phyloP scores from a whole-genome alignment of 2,888 invertebrate species.

The Troides oblongomaculatus region DNA sequence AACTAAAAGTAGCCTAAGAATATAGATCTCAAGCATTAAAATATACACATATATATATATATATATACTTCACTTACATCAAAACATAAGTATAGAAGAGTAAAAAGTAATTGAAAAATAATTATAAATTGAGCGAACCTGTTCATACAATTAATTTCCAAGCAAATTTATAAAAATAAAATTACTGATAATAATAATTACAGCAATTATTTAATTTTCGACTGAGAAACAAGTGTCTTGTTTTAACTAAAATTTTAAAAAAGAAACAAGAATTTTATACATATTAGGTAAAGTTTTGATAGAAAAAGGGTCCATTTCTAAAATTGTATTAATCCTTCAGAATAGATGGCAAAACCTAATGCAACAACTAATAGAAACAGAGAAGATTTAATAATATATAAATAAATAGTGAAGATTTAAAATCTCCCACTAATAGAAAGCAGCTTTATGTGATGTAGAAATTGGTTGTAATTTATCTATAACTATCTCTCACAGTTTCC shows the following conservation, averaged over 20 bases:
- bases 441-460: neutral
- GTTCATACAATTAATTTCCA: too few relatives aligned
- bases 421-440: neutral
- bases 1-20: constrained; percentile 54
- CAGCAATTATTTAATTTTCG: neutral
- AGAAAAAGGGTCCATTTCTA: too few relatives aligned
- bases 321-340: neutral
- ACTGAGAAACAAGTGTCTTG: neutral
- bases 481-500: neutral
- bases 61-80: constrained; percentile 31
- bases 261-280: too few relatives aligned
- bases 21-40: constrained; percentile 57
- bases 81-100: constrained; percentile 25
- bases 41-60: constrained; percentile 30
- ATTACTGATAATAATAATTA: neutral
- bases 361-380: too few relatives aligned
- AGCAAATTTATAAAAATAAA: neutral
- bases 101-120: constrained; percentile 2
- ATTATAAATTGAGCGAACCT: neutral
- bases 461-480: too few relatives aligned
- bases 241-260: neutral
- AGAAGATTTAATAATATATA: too few relatives aligned
- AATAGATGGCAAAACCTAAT: neutral
- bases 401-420: too few relatives aligned
- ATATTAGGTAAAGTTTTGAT: too few relatives aligned